A percentile compares a stretch with the other conserved stretches of the same genome.
phyloP scores from a whole-genome alignment of 1,140 invertebrate genomes.

The Caenorhabditis latens region DNA sequence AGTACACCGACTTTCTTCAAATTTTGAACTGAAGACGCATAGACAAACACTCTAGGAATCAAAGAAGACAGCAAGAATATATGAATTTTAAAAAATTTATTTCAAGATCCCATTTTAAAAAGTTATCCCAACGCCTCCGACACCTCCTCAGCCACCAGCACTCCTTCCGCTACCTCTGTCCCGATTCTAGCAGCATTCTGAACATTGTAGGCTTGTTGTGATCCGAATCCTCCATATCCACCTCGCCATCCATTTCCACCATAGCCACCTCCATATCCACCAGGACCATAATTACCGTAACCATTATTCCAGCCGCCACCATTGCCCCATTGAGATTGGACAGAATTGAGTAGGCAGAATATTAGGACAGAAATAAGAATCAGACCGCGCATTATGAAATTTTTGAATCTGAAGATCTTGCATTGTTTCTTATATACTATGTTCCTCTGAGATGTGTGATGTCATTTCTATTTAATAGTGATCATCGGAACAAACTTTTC shows the following conservation, averaged over 20 bases:
- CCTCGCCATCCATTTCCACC: neutral
- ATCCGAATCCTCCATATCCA: neutral
- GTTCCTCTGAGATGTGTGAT: too few species aligned
- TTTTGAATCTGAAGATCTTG: too few species aligned
- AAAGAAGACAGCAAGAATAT: too few species aligned
- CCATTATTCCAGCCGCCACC: neutral
- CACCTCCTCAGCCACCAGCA: constrained; percentile 6
- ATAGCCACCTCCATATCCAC: neutral
- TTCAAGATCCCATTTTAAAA: neutral
- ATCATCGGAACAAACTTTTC: too few species aligned
- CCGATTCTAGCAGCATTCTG: constrained; percentile 1
- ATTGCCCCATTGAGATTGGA: neutral
- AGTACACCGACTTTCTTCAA: too few species aligned
- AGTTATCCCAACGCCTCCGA: neutral
- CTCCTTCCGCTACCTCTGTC: neutral
- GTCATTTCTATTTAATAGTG: too few species aligned
- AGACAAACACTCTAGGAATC: too few species aligned
- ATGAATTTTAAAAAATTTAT: neutral
- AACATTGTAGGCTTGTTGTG: neutral
- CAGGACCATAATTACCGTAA: neutral
- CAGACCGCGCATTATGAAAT: too few species aligned
- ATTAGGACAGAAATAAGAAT: too few species aligned
- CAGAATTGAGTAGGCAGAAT: neutral
- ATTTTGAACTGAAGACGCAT: too few species aligned
- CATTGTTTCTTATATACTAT: too few species aligned